Percentiles rank a stretch among this genome's conserved stretches.
phyloP scores from a whole-genome alignment of 1,140 invertebrate species.

The Drosophila nigrodunni region DNA sequence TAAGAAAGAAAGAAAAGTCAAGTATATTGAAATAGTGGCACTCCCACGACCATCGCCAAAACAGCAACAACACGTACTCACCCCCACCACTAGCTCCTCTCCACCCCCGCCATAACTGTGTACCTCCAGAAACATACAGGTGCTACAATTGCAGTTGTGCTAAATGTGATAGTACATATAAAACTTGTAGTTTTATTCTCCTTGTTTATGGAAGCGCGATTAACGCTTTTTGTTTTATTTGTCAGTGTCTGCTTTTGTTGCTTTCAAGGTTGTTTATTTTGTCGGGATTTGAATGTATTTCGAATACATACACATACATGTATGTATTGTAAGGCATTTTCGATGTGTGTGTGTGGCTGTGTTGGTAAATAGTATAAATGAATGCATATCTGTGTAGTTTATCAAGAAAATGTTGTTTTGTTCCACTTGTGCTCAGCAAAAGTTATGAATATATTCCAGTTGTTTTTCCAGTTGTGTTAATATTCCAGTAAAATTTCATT shows the following conservation, averaged over 20 bases:
- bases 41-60: conserved; percentile 58
- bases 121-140: conserved; percentile 40
- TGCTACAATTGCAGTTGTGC: conserved; percentile 51
- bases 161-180: conserved; percentile 37
- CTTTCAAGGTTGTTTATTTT: conserved; percentile 66
- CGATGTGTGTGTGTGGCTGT: conserved; percentile 2
- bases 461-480: conserved; percentile 30
- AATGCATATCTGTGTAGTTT: conserved; percentile 28
- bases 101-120: conserved; percentile 29
- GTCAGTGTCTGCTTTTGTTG: conserved; percentile 52
- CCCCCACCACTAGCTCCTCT: background rate
- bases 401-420: conserved; percentile 66
- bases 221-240: conserved; percentile 40
- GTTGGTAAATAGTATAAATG: background rate
- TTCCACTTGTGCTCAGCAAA: conserved; percentile 46
- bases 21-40: conserved; percentile 25
- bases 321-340: background rate
- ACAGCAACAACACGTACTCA: conserved; percentile 18
- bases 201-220: conserved; percentile 49
- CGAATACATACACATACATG: conserved; percentile 3
- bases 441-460: conserved; percentile 54
- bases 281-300: conserved; percentile 44
- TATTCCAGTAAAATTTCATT: conserved; percentile 61
- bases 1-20: conserved; percentile 10
- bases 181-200: conserved; percentile 31